Evolutionary conservation across 2,797 vertebrate genomes (phyloP).

Genomic region (Pteropus rufus): DNA sequence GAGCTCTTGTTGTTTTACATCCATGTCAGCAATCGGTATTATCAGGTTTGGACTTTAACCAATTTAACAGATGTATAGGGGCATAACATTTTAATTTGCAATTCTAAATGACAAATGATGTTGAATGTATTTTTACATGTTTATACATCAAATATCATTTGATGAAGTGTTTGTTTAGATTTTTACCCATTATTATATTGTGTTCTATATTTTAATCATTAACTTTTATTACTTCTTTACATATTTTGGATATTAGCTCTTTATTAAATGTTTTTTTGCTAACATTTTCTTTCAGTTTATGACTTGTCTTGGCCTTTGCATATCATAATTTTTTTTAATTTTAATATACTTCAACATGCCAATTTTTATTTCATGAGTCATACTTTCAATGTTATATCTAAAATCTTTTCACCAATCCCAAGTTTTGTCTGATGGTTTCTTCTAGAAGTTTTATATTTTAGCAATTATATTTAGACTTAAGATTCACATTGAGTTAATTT

Average conservation of each 20-base stretch:
- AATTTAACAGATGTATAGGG: not conserved
- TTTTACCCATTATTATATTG: not conserved
- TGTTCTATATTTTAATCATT: not conserved
- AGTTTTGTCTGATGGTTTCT: not conserved
- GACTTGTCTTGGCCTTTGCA: not conserved
- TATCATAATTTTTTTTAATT: not conserved
- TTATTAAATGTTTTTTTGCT: not conserved
- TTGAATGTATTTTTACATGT: not conserved
- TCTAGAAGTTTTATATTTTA: not conserved
- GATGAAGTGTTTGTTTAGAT: not conserved
- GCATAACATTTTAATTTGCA: not conserved
- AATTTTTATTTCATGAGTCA: not conserved
- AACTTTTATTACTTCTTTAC: not conserved
- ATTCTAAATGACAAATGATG: not conserved
- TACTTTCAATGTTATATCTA: not conserved
- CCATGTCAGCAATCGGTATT: not conserved
- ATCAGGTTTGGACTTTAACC: not conserved
- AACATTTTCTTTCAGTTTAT: not conserved
- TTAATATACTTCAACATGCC: not conserved
- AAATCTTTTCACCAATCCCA: not conserved
- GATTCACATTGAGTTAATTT: not conserved
- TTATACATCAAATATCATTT: not conserved
- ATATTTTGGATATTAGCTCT: not conserved
- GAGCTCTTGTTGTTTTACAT: not conserved
- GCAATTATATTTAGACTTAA: not conserved